A percentile compares a stretch with the other conserved stretches of the same genome.
Evolutionary conservation across 2,888 invertebrate genomes (phyloP).

Genomic region (Nemotelus nigrinus): DNA sequence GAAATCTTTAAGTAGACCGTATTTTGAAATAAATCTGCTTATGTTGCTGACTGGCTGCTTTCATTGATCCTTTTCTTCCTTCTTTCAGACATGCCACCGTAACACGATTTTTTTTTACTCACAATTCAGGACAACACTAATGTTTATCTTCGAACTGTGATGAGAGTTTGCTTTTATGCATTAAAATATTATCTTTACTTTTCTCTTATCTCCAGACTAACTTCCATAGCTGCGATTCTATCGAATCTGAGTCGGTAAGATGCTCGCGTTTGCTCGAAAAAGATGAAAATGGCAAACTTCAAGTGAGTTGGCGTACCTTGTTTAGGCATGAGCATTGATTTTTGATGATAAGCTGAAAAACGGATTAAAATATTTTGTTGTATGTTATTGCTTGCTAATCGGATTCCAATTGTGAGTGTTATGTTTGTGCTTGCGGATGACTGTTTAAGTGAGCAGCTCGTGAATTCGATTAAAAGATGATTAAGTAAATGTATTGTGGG

Average conservation of each 20-base stretch:
- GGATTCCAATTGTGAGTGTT: not conserved
- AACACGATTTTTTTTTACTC: slow-evolving; percentile 7
- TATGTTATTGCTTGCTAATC: not conserved
- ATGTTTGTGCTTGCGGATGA: no score
- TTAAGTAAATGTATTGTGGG: no score
- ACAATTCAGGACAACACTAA: not conserved
- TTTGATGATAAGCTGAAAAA: slow-evolving; percentile 33
- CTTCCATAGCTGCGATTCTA: not conserved
- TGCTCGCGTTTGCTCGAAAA: no score
- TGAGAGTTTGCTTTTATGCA: not conserved
- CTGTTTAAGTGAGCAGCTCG: no score
- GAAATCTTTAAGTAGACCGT: slow-evolving; percentile 42
- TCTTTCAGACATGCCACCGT: slow-evolving; percentile 3
- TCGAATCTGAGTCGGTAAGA: not conserved
- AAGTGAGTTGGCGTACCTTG: slow-evolving; percentile 21
- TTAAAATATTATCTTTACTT: slow-evolving; percentile 10
- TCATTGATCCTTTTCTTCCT: slow-evolving; percentile 45
- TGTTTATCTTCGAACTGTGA: slow-evolving; percentile 27
- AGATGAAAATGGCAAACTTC: not conserved
- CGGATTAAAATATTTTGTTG: slow-evolving; percentile 41
- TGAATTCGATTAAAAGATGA: no score
- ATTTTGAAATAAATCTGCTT: slow-evolving; percentile 42
- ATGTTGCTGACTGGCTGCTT: slow-evolving; percentile 35
- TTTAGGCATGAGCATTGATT: slow-evolving; percentile 43
- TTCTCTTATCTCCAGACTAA: not conserved